A percentile compares a stretch with the other conserved stretches of the same genome.
phyloP scores from a whole-genome alignment of 37 sponge, comb jelly and placozoan genomes.

The Petrosia ficiformis region DNA sequence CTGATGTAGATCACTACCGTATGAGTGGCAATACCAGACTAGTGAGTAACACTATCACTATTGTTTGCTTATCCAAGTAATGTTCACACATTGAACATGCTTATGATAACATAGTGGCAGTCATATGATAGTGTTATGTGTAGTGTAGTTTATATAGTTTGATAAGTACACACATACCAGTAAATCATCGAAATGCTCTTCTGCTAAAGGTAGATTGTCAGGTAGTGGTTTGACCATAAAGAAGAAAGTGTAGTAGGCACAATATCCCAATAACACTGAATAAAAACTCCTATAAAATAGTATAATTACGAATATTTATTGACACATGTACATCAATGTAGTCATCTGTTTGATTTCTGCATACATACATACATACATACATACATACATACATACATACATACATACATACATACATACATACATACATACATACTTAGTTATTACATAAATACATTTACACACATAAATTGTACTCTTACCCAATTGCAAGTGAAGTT shows the following conservation, averaged over 20 bases:
- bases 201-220: slow-evolving; percentile 21
- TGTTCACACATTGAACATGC: no score
- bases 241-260: slow-evolving; percentile 72
- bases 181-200: slow-evolving; percentile 39
- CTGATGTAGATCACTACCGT: no score
- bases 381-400: no score
- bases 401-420: no score
- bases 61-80: no score
- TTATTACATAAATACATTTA: neutral
- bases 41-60: no score
- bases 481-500: slow-evolving; percentile 61
- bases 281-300: slow-evolving; percentile 79
- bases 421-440: no score
- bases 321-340: neutral
- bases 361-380: no score
- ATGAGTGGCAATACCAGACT: no score
- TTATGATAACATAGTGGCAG: no score
- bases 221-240: slow-evolving; percentile 51
- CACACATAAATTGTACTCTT: neutral
- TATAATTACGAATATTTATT: neutral
- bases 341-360: no score
- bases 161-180: slow-evolving; percentile 18
- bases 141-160: neutral
- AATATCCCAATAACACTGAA: slow-evolving; percentile 81
- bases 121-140: no score